Percentiles rank a stretch among this genome's conserved stretches.
These are phyloP conservation scores for Lithobates pipiens DNA, from an alignment of 2,797 vertebrate genomes.

Conservation along the genomic window DNA sequence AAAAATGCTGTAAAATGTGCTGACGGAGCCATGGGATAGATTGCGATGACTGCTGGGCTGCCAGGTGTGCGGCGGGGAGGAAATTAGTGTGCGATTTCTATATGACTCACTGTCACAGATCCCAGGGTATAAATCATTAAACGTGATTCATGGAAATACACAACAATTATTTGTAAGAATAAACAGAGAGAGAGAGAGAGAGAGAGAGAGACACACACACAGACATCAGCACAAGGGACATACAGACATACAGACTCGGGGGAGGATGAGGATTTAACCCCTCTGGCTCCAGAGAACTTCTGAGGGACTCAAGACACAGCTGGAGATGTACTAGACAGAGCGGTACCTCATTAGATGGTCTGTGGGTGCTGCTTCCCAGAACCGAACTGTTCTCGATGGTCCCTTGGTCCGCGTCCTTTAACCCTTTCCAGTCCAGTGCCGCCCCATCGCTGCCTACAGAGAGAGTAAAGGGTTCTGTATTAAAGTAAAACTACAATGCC, in stretches of 20 bases:
- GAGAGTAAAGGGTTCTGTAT: slow-evolving; percentile 21
- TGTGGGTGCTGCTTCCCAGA: slow-evolving; percentile 78
- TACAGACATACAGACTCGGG: background rate
- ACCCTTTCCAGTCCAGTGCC: slow-evolving; percentile 92
- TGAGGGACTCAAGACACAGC: background rate
- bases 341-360: slow-evolving; percentile 75
- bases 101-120: slow-evolving; percentile 6
- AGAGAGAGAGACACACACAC: background rate
- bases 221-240: background rate
- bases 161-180: background rate
- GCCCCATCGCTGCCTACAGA: slow-evolving; percentile 88
- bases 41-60: background rate
- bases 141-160: background rate
- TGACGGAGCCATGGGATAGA: background rate
- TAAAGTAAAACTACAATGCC: too few species aligned
- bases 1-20: slow-evolving; percentile 27
- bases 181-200: background rate
- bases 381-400: slow-evolving; percentile 86
- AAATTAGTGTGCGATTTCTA: slow-evolving; percentile 7
- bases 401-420: slow-evolving; percentile 97
- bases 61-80: slow-evolving; percentile 9
- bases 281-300: background rate
- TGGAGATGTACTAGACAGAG: background rate
- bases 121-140: background rate
- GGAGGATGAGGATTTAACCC: background rate